phyloP scores from a whole-genome alignment of 2,113 vertebrate species.

The Centrocercus urophasianus region DNA sequence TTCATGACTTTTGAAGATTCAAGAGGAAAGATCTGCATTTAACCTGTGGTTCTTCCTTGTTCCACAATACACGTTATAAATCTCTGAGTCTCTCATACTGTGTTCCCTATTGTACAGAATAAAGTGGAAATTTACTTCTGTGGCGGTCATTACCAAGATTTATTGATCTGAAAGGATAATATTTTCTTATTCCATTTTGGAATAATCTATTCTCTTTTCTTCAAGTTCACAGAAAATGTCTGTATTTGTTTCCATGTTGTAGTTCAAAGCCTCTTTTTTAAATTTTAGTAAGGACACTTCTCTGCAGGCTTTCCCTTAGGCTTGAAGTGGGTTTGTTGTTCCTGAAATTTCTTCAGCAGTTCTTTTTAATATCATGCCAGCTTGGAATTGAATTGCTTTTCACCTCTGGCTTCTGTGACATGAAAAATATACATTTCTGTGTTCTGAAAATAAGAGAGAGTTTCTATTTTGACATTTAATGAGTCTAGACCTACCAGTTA shows the following conservation, averaged over 20 bases:
- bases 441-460: conserved; percentile 52
- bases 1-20: conserved; percentile 42
- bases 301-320: conserved; percentile 66
- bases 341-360: conserved; percentile 62
- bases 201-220: conserved; percentile 52
- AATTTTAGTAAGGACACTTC: conserved; percentile 63
- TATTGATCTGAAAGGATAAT: conserved; percentile 45
- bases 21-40: conserved; percentile 14
- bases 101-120: conserved; percentile 56
- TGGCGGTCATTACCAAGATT: conserved; percentile 44
- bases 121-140: conserved; percentile 60
- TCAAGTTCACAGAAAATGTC: neutral
- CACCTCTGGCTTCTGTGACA: conserved; percentile 59
- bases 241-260: conserved; percentile 46
- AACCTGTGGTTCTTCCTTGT: neutral
- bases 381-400: conserved; percentile 64
- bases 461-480: conserved; percentile 62
- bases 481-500: conserved; percentile 47
- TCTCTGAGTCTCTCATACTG: conserved; percentile 42
- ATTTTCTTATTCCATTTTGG: conserved; percentile 44
- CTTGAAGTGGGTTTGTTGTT: conserved; percentile 64
- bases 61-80: conserved; percentile 26
- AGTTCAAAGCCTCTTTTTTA: conserved; percentile 67
- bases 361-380: conserved; percentile 72
- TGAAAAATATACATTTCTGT: conserved; percentile 70